phyloP scores from a whole-genome alignment of 2,797 vertebrate species.

The Phataginus tricuspis region DNA sequence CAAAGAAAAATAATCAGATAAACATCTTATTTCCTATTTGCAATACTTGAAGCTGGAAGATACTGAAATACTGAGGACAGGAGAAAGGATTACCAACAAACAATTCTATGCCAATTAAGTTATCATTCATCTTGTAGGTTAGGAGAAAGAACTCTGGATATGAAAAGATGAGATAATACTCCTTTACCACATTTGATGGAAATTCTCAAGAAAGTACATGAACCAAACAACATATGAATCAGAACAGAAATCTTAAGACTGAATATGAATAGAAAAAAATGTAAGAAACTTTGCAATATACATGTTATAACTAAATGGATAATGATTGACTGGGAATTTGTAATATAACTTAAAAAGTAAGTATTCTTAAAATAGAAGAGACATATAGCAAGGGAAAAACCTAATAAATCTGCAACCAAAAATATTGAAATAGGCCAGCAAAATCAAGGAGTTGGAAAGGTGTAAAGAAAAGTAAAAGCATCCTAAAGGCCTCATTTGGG shows the following conservation, averaged over 20 bases:
- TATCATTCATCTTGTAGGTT: not conserved
- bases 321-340: conserved; percentile 22
- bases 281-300: not conserved
- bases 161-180: not conserved
- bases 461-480: not conserved
- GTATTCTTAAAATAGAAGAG: conserved; percentile 59
- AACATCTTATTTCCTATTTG: not conserved
- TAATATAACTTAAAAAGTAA: conserved; percentile 18
- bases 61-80: not conserved
- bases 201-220: not conserved
- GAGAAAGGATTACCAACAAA: not conserved
- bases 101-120: not conserved
- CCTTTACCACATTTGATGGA: not conserved
- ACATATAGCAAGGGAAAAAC: conserved; percentile 38
- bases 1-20: conserved; percentile 20
- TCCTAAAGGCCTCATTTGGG: not conserved
- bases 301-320: conserved; percentile 19
- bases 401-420: conserved; percentile 48
- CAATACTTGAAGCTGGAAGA: not conserved
- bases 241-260: conserved; percentile 20
- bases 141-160: not conserved
- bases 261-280: conserved; percentile 14
- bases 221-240: conserved; percentile 17
- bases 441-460: not conserved
- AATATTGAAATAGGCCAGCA: conserved; percentile 34